Evolutionary conservation across 2,888 invertebrate species (phyloP).

Genomic region (Plagodis pulveraria): DNA sequence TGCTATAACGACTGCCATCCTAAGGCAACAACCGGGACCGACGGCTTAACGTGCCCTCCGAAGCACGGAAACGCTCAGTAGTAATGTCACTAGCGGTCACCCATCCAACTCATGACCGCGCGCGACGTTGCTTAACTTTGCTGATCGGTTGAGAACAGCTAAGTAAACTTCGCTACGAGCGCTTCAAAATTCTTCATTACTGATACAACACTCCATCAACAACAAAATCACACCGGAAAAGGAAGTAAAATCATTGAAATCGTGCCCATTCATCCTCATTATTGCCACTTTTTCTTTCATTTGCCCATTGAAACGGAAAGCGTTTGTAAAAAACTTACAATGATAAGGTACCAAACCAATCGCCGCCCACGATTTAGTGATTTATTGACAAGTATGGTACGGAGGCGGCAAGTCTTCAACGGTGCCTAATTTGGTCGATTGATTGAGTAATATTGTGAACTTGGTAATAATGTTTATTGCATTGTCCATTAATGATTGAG

Average conservation of each 20-base stretch:
- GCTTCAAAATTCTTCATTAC: too few species aligned
- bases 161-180: too few species aligned
- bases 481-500: neutral
- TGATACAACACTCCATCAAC: too few species aligned
- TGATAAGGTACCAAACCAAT: constrained; percentile 13
- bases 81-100: too few species aligned
- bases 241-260: constrained; percentile 6
- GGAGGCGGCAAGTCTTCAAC: constrained; percentile 20
- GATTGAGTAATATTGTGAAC: constrained; percentile 16
- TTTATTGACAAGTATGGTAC: constrained; percentile 5
- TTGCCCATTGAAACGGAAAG: constrained; percentile 19
- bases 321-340: constrained; percentile 19
- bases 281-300: constrained; percentile 19
- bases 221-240: constrained; percentile 2
- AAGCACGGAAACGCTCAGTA: too few species aligned
- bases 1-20: too few species aligned
- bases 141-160: too few species aligned
- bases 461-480: constrained; percentile 17
- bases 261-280: constrained; percentile 6
- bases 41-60: too few species aligned
- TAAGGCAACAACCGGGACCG: too few species aligned
- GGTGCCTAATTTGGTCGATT: constrained; percentile 20
- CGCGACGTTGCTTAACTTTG: too few species aligned
- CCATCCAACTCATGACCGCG: too few species aligned
- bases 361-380: constrained; percentile 12